Percentiles rank a stretch among this genome's conserved stretches.
These are phyloP conservation scores for Meta bourneti DNA, from an alignment of 2,888 invertebrate genomes.

Conservation along the genomic window DNA sequence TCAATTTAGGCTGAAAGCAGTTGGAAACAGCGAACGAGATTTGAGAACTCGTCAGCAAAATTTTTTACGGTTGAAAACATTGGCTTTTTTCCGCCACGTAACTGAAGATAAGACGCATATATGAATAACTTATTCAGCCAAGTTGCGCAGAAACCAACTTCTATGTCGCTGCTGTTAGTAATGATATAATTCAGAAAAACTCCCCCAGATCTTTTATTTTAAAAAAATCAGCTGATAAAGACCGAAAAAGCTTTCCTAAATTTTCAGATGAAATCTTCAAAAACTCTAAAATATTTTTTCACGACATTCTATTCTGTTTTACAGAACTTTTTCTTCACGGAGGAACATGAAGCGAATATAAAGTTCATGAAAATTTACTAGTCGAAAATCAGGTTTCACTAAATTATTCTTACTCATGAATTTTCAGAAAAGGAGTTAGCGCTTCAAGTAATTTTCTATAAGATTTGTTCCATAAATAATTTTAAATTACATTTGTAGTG, in stretches of 20 bases:
- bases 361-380: no score
- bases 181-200: background rate
- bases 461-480: no score
- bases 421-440: no score
- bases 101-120: background rate
- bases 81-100: background rate
- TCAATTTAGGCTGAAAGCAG: background rate
- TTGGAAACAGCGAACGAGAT: background rate
- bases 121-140: background rate
- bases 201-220: background rate
- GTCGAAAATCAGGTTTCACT: no score
- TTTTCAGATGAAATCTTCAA: no score
- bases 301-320: no score
- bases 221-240: background rate
- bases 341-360: no score
- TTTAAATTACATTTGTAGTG: no score
- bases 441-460: no score
- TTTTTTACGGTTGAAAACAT: background rate
- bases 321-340: no score
- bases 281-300: no score
- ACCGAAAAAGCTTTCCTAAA: background rate
- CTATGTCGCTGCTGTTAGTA: background rate
- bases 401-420: no score
- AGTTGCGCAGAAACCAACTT: background rate
- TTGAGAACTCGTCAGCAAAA: background rate